Evolutionary conservation across 2,797 vertebrate genomes (phyloP), one percentile per base, ranked within the genome.

Genomic region (Telmatherina bonti): DNA sequence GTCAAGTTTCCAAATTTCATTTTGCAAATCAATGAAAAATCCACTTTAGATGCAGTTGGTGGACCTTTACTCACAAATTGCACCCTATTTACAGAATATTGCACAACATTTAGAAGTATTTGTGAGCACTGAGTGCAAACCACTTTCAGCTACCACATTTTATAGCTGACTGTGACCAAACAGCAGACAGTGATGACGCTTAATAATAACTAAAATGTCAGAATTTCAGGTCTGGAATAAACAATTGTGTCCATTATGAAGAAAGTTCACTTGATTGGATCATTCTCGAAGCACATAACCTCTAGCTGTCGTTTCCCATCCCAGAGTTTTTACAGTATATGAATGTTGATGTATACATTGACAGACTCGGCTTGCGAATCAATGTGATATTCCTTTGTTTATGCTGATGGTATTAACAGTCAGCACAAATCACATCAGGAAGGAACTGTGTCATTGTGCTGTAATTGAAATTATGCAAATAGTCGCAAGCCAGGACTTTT

Each of bases 391-490:
- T 82, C 73, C 62, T 88, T 87, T 92, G 89, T 92, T 92, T 91
- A 84, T 88, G 90, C 91, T 91, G 90, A 91, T 90, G 88, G 88
- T 89, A 91, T 92, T 91, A 91, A 80, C 83, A 89, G 90, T 92
- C 91, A 91, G 90, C 91, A 91, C 82, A 91, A 92, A 93, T 91
- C 85, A 89, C 77, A 88, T 87, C 89, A 88, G 85, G 85, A 90
- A 90, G 87, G 81, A 90, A 91, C 76, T 90, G 84, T 91, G 89
- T 92, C 90, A 91, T 87, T 77, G 87, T 85, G 88, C 82, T 87
- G 88, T 93, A 90, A 92, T 91, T 92, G 90, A 79, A 92, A 93
- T 93, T 93, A 92, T 92, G 89, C 89, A 94, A 94, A 94, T 92
- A 84, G 29, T 82, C 71, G 79, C 87, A 75, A 89, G 76, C 82